Conservation (phyloP, 2,797 vertebrate species). For the Poecile montanus region DNA sequence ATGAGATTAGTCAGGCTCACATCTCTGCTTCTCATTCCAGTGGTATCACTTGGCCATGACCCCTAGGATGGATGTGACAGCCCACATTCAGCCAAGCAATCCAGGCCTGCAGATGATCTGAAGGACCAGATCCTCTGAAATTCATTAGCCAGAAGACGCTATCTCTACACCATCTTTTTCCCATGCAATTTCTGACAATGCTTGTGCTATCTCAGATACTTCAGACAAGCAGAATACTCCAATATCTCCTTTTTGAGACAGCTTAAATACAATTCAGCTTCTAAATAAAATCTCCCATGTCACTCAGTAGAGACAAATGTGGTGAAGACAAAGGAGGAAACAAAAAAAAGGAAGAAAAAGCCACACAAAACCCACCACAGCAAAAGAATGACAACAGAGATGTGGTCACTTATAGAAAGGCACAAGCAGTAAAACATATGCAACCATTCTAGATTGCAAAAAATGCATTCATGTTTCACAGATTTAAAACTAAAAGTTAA, state of each 20-base stretch:
- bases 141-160: not conserved
- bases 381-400: not conserved
- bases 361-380: not conserved
- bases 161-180: not conserved
- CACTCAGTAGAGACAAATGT: not conserved
- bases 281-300: not conserved
- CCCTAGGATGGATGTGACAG: not conserved
- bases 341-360: not conserved
- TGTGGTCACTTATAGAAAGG: not conserved
- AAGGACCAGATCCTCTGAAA: not conserved
- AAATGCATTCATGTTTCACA: not conserved
- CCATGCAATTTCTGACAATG: not conserved
- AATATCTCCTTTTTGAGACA: not conserved
- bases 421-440: not conserved
- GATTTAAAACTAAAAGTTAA: not conserved
- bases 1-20: not conserved
- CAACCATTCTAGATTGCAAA: not conserved
- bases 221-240: not conserved
- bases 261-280: not conserved
- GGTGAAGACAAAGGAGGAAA: not conserved
- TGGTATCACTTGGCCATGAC: not conserved
- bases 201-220: not conserved
- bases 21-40: not conserved
- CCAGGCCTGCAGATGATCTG: not conserved
- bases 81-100: not conserved